Evolutionary conservation across 2,888 invertebrate genomes (phyloP).

Genomic region (Epistrophella euchroma): DNA sequence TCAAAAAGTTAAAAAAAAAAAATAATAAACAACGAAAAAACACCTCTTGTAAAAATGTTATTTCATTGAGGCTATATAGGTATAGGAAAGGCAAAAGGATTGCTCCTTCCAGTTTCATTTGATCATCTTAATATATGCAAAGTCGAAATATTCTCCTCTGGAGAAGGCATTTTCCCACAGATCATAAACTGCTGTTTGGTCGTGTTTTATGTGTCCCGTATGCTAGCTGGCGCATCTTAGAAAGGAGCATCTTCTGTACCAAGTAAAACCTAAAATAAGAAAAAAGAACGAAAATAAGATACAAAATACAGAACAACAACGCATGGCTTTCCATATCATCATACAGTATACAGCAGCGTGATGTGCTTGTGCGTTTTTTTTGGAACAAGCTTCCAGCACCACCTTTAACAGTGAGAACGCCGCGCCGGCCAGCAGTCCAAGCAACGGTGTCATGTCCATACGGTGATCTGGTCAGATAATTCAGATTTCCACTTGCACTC

Average conservation of each 20-base stretch:
- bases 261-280: neutral
- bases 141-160: slow-evolving; percentile 52
- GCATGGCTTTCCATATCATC: slow-evolving; percentile 58
- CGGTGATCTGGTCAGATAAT: slow-evolving; percentile 75
- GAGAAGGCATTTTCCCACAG: slow-evolving; percentile 68
- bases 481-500: slow-evolving; percentile 74
- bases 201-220: slow-evolving; percentile 43
- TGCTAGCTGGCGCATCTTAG: slow-evolving; percentile 56
- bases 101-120: slow-evolving; percentile 53
- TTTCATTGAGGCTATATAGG: slow-evolving; percentile 12
- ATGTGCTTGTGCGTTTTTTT: slow-evolving; percentile 7
- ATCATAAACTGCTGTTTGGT: slow-evolving; percentile 66
- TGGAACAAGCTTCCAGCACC: slow-evolving; percentile 26
- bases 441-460: slow-evolving; percentile 71
- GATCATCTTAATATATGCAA: slow-evolving; percentile 73
- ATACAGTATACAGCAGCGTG: neutral
- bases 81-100: neutral
- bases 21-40: neutral
- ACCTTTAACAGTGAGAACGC: slow-evolving; percentile 27
- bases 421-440: neutral
- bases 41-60: slow-evolving; percentile 54
- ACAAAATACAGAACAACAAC: slow-evolving; percentile 70
- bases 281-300: slow-evolving; percentile 32
- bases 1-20: neutral
- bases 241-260: slow-evolving; percentile 15